Percentiles rank a stretch among this genome's conserved stretches.
phyloP scores from a whole-genome alignment of 2,797 vertebrate genomes.

The Crenichthys baileyi region DNA sequence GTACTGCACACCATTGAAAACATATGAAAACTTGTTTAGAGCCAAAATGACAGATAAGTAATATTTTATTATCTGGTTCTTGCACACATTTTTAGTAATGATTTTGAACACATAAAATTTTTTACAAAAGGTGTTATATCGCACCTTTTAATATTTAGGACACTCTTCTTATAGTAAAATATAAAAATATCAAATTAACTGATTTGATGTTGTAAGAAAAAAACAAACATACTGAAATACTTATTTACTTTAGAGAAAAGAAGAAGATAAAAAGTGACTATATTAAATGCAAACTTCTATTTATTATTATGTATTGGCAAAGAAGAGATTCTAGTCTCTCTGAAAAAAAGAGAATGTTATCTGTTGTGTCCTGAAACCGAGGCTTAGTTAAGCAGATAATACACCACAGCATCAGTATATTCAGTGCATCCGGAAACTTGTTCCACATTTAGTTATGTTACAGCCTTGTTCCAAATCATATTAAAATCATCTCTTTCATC shows the following conservation, averaged over 20 bases:
- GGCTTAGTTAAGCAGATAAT: neutral
- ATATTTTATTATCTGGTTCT: neutral
- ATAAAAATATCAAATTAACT: neutral
- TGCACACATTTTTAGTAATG: neutral
- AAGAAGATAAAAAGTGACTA: neutral
- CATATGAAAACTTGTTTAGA: neutral
- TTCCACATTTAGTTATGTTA: no score
- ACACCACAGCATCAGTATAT: neutral
- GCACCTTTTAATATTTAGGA: neutral
- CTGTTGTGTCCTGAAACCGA: conserved; percentile 1
- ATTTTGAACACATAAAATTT: neutral
- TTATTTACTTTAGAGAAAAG: neutral
- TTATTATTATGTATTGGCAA: neutral
- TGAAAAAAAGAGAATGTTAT: neutral
- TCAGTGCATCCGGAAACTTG: no score
- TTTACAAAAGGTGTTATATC: neutral
- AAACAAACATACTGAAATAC: neutral
- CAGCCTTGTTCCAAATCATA: no score
- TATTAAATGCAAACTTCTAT: neutral
- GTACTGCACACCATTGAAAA: neutral
- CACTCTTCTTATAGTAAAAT: neutral
- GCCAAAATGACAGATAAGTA: neutral
- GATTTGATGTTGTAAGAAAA: neutral
- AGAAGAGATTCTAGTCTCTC: neutral
- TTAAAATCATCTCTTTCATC: no score